These are phyloP conservation scores for Mylabris phalerata DNA, from an alignment of 1,140 invertebrate species.

Conservation along the genomic window DNA sequence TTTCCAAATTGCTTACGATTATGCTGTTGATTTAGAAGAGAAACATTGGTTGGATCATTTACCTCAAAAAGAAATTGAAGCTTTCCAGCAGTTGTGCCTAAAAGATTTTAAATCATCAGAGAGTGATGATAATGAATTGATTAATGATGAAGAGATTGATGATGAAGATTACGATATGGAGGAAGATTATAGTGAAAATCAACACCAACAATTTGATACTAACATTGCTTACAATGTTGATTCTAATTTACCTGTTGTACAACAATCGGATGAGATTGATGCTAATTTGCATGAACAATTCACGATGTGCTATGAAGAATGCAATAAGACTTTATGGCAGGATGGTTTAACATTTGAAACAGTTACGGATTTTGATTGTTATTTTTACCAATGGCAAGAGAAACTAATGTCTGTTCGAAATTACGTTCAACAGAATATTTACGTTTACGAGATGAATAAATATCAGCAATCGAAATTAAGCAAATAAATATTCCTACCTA, in stretches of 20 bases:
- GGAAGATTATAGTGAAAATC: conserved; percentile 6
- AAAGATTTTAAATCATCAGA: neutral
- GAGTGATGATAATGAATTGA: conserved; percentile 5
- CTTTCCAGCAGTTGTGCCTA: conserved; percentile 2
- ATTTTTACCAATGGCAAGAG: conserved; percentile 31
- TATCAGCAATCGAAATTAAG: conserved; percentile 9
- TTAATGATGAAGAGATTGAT: conserved; percentile 5
- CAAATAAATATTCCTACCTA: no score
- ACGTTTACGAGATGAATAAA: conserved; percentile 35
- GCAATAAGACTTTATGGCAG: conserved; percentile 27
- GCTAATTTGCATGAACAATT: conserved; percentile 14
- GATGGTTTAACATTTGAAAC: conserved; percentile 29
- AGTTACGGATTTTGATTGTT: conserved; percentile 30
- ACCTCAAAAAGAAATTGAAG: neutral
- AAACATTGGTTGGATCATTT: conserved; percentile 17
- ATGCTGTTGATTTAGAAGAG: conserved; percentile 12
- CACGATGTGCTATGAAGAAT: conserved; percentile 26
- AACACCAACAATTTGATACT: conserved; percentile 4
- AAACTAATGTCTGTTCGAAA: conserved; percentile 29
- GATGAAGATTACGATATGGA: conserved; percentile 26
- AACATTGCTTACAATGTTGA: neutral
- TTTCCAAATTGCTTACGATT: conserved; percentile 29
- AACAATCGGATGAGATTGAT: neutral
- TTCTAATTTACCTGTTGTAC: neutral
- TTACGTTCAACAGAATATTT: conserved; percentile 38